Evolutionary conservation across 2,113 vertebrate genomes (phyloP), one percentile per base, ranked within the genome.

Genomic region (Butorides virescens): DNA sequence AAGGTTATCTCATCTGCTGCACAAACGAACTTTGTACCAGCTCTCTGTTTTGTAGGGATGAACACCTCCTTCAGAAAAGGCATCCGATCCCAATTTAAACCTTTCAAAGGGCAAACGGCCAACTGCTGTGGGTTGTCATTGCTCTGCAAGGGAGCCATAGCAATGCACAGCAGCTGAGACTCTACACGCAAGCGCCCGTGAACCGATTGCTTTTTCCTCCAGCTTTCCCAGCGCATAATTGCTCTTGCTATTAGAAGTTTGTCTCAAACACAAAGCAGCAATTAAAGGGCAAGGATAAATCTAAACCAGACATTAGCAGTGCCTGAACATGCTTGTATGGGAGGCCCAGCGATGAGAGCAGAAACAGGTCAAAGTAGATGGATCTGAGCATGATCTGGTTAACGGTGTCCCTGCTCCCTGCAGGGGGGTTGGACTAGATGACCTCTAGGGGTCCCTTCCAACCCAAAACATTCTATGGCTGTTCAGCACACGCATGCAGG

Each of bases 141-240:
- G 19, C 52, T 39, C 62, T 72, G 58, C 77, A 55, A 49, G 23
- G 32, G 46, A 56, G 50, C 30, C 8, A 1, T 2, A 44, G 42
- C 89, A 73, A 67, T 7, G 23, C 10, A 67, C 61, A 55, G 66
- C 56, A 86, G 49, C 75, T 86, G 67, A 90, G 53, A 36, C 70
- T 61, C 75, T 42, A 29, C 26, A 52, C 3, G 0, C n/a, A 53
- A 42, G 15, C 5, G 15, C 47, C 18, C 1, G 17, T 39, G 39
- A 87, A 77, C 1, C 20, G 36, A 42, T 8, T 27, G 47, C 21
- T 73, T 67, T 50, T 65, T 42, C 49, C 44, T 58, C 49, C 1
- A 1, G 19, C 30, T 56, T 74, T 74, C n/a, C 50, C 29, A 68
- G 25, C 15, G 15, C 5, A 0, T 11, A 56, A 58, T 4, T 18